Evolutionary conservation across 2,888 invertebrate species (phyloP).

Genomic region (Catocala nupta): DNA sequence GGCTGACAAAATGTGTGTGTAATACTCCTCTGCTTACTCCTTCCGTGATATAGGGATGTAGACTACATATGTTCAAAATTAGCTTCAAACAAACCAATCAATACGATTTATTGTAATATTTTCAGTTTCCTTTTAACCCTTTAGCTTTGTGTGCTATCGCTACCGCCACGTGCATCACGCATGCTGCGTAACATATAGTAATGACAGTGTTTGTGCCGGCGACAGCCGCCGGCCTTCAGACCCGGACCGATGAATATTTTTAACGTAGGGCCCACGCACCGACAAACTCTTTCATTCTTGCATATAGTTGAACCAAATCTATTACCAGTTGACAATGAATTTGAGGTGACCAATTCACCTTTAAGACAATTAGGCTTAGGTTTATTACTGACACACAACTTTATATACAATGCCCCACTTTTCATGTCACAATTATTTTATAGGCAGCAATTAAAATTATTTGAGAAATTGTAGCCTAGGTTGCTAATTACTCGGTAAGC

Average conservation of each 20-base stretch:
- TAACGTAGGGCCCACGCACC: conserved; percentile 60
- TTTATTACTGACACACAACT: not conserved
- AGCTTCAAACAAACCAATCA: no score
- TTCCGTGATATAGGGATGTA: no score
- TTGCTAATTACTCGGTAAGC: no score
- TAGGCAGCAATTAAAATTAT: no score
- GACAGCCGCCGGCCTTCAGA: conserved; percentile 65
- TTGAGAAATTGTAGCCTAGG: no score
- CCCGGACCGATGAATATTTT: conserved; percentile 58
- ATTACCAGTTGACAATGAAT: conserved; percentile 46
- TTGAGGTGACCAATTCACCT: conserved; percentile 44
- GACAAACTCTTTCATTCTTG: conserved; percentile 37
- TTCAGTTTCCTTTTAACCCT: no score
- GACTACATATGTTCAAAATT: no score
- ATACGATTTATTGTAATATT: no score
- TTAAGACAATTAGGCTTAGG: conserved; percentile 27
- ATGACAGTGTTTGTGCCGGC: conserved; percentile 62
- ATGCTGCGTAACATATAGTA: conserved; percentile 71
- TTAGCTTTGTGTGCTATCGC: conserved; percentile 51
- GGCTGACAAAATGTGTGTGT: no score
- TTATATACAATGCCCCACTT: not conserved
- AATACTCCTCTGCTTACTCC: no score
- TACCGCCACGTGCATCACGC: conserved; percentile 76
- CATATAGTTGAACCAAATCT: conserved; percentile 51
- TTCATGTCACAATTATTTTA: no score